phyloP scores from a whole-genome alignment of 2,888 invertebrate genomes.

The Eupeodes latifasciatus region DNA sequence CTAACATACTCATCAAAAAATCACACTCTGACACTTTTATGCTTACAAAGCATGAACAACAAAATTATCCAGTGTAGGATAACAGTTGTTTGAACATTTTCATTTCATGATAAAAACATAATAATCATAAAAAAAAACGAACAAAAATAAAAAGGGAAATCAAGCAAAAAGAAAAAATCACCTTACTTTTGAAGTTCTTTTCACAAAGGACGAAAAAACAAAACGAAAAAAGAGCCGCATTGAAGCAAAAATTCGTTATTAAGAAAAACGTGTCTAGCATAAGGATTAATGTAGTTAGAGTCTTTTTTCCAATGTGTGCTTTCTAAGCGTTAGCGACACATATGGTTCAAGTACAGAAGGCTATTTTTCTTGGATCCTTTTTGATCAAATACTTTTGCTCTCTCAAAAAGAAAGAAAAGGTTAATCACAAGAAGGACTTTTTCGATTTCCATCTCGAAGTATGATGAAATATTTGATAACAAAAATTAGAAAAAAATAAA shows the following conservation, averaged over 20 bases:
- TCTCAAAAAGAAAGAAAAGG: slow-evolving; percentile 25
- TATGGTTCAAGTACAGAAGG: background rate
- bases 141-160: background rate
- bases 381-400: background rate
- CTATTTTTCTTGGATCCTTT: background rate
- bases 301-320: slow-evolving; percentile 20
- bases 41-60: slow-evolving; percentile 64
- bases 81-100: slow-evolving; percentile 66
- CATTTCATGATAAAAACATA: slow-evolving; percentile 36
- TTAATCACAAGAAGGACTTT: slow-evolving; percentile 62
- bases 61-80: slow-evolving; percentile 62
- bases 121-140: background rate
- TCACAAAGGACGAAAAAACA: slow-evolving; percentile 38
- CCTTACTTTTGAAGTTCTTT: slow-evolving; percentile 41
- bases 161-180: background rate
- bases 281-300: slow-evolving; percentile 65
- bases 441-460: slow-evolving; percentile 48
- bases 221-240: slow-evolving; percentile 44
- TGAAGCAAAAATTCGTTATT: slow-evolving; percentile 63
- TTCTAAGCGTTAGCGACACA: no score
- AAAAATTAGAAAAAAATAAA: slow-evolving; percentile 3
- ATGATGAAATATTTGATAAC: slow-evolving; percentile 36
- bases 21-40: slow-evolving; percentile 53
- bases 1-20: slow-evolving; percentile 2
- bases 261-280: slow-evolving; percentile 66